A percentile compares a stretch with the other conserved stretches of the same genome.
These are phyloP conservation scores for Sula dactylatra DNA, from an alignment of 2,113 vertebrate genomes.

Conservation along the genomic window DNA sequence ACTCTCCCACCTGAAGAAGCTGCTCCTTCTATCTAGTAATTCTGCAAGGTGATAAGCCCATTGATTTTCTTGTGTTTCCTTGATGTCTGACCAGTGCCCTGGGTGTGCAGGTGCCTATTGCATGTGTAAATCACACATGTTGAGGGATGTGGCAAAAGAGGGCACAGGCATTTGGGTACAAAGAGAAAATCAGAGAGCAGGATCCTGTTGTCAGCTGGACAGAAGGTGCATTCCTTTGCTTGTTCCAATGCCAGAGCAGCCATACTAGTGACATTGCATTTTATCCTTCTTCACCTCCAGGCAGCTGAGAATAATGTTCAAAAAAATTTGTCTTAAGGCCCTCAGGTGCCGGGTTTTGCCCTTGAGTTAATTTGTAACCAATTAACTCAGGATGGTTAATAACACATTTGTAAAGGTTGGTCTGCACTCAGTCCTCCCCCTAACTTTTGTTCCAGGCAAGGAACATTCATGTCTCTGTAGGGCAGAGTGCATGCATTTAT, in stretches of 20 bases:
- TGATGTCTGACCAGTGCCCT: background rate
- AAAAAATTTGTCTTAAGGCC: background rate
- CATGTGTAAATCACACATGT: fast-evolving
- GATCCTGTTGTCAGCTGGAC: background rate
- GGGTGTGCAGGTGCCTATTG: background rate
- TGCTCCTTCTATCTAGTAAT: background rate
- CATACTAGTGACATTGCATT: background rate
- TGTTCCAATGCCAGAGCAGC: background rate
- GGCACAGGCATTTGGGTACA: background rate
- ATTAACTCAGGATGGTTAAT: background rate
- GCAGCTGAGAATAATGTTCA: background rate
- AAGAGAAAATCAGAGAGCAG: background rate
- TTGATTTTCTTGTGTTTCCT: background rate
- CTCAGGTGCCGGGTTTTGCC: background rate
- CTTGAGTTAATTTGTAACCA: background rate
- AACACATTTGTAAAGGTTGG: background rate
- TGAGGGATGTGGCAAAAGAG: fast-evolving
- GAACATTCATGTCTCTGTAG: background rate
- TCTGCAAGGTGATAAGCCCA: background rate
- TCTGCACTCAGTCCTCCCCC: background rate
- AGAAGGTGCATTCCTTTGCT: background rate
- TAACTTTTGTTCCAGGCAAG: background rate
- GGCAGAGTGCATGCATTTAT: background rate
- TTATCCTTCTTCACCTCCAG: background rate
- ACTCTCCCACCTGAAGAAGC: background rate